Evolutionary conservation across 2,888 invertebrate genomes (phyloP).

Genomic region (Notodonta ziczac): DNA sequence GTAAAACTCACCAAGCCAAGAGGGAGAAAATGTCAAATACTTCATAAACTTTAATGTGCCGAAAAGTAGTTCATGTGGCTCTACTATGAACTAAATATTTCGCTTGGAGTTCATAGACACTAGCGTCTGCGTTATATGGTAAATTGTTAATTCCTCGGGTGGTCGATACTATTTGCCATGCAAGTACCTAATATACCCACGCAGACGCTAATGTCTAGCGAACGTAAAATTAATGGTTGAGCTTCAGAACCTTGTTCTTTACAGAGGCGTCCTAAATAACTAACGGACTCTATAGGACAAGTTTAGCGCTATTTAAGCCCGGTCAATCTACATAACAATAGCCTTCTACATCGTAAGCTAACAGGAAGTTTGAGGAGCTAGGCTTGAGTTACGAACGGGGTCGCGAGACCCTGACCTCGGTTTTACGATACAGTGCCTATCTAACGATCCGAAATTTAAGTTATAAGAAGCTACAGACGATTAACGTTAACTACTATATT

Average conservation of each 20-base stretch:
- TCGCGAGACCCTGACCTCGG: background rate
- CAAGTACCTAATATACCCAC: too few relatives aligned
- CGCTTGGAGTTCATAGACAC: too few relatives aligned
- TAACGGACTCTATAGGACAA: constrained; percentile 8
- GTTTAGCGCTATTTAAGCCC: constrained; percentile 3
- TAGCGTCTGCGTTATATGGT: too few relatives aligned
- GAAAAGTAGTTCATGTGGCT: constrained; percentile 10
- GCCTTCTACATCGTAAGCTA: constrained; percentile 8
- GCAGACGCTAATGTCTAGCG: too few relatives aligned
- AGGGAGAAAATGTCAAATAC: constrained; percentile 6
- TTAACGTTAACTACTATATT: too few relatives aligned
- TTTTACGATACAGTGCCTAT: background rate
- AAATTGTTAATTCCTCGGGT: too few relatives aligned
- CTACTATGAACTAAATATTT: background rate
- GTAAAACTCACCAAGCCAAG: background rate
- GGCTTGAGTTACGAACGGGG: background rate
- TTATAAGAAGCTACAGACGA: too few relatives aligned
- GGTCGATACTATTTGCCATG: too few relatives aligned
- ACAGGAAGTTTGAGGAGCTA: constrained; percentile 3
- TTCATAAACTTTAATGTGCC: constrained; percentile 14
- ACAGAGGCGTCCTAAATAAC: constrained; percentile 6
- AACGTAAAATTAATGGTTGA: too few relatives aligned
- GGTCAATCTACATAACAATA: constrained; percentile 12
- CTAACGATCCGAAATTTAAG: too few relatives aligned
- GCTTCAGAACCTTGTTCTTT: background rate